A percentile compares a stretch with the other conserved stretches of the same genome.
Conservation (phyloP, 2,113 vertebrate genomes). For the Chauna torquata region DNA sequence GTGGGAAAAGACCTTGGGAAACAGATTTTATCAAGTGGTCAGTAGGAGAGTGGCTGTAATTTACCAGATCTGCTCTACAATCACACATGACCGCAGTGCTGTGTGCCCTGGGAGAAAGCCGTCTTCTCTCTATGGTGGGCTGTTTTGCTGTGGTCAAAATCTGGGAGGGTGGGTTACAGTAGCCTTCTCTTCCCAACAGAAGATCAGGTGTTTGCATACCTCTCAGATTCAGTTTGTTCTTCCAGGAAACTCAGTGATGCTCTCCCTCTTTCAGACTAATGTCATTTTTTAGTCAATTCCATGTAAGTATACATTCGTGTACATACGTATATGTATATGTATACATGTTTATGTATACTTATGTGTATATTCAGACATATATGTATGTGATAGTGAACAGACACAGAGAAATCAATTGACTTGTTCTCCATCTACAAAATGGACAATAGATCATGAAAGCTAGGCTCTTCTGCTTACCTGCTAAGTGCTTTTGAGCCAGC, state of each 20-base stretch:
- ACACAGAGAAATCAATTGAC: neutral
- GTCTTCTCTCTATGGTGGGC: neutral
- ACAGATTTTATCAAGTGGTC: neutral
- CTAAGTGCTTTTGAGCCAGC: neutral
- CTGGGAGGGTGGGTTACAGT: neutral
- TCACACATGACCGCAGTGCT: neutral
- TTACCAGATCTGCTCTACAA: neutral
- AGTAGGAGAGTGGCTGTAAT: neutral
- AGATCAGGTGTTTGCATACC: neutral
- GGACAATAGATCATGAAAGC: neutral
- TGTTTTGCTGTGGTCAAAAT: neutral
- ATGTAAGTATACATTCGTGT: neutral
- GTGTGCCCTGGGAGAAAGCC: neutral
- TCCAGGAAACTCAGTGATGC: neutral
- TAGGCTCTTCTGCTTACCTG: neutral
- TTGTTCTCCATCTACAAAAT: neutral
- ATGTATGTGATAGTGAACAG: neutral
- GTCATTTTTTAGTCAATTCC: neutral
- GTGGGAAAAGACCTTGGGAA: neutral
- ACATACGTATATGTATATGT: neutral
- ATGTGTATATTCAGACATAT: too few species aligned
- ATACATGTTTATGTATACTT: neutral
- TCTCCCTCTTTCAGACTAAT: neutral
- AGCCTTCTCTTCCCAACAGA: neutral
- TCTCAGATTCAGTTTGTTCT: neutral